Percentiles rank a stretch among this genome's conserved stretches.
These are phyloP conservation scores for Sarcophilus harrisii DNA, from an alignment of 2,797 vertebrate species.

Conservation along the genomic window DNA sequence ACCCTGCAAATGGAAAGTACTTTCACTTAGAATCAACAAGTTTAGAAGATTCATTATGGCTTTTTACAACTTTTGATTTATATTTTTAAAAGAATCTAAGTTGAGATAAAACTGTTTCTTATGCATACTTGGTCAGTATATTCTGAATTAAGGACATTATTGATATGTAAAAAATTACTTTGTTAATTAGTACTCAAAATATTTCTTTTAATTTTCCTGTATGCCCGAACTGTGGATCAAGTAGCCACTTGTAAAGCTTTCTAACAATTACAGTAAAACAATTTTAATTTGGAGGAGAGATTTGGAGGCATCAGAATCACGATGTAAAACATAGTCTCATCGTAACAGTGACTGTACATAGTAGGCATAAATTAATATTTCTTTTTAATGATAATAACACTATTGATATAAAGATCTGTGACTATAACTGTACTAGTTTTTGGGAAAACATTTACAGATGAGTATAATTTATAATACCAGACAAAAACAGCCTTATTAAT, in stretches of 20 bases:
- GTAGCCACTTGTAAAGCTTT: constrained; percentile 44
- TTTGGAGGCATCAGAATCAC: background rate
- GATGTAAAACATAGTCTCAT: background rate
- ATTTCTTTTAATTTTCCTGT: constrained; percentile 29
- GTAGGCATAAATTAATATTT: background rate
- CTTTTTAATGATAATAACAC: background rate
- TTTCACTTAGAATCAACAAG: background rate
- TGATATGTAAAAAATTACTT: background rate
- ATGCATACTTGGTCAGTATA: background rate
- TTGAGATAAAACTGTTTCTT: constrained; percentile 3
- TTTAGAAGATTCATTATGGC: constrained; percentile 32
- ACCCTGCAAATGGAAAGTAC: background rate
- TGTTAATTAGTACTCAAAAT: background rate
- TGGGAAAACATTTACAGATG: background rate
- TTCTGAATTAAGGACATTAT: constrained; percentile 36
- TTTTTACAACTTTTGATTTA: background rate
- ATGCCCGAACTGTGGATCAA: constrained; percentile 49
- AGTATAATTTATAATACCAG: background rate
- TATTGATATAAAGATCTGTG: background rate
- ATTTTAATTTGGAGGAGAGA: background rate
- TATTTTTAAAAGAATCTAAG: constrained; percentile 47
- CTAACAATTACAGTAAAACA: constrained; percentile 32
- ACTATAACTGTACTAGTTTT: background rate
- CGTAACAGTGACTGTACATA: background rate
- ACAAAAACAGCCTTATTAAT: background rate